A percentile compares a stretch with the other conserved stretches of the same genome.
phyloP scores from a whole-genome alignment of 35 echinoderm and acorn worm genomes.

The Acanthaster planci region DNA sequence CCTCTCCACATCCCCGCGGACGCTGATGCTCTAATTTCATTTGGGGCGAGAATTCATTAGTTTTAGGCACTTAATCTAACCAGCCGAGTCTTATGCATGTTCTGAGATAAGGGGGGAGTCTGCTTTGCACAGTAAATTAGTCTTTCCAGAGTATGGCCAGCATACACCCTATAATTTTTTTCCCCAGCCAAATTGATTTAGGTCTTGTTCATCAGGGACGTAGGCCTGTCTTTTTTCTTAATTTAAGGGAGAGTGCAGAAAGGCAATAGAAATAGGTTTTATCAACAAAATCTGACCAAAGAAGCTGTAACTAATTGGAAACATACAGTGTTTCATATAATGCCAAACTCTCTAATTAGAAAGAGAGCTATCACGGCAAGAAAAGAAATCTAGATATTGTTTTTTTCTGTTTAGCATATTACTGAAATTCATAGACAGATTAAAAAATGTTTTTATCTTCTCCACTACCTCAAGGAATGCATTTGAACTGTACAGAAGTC shows the following conservation, averaged over 20 bases:
- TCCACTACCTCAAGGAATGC: no score
- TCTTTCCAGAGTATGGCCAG: slow-evolving; percentile 12
- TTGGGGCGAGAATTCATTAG: slow-evolving; percentile 20
- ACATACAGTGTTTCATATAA: background rate
- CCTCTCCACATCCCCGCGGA: background rate
- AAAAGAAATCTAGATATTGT: no score
- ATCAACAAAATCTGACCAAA: slow-evolving; percentile 5
- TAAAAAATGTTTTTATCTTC: no score
- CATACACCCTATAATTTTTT: slow-evolving; percentile 10
- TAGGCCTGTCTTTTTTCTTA: background rate
- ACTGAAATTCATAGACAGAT: no score
- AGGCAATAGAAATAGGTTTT: background rate
- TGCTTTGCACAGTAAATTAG: slow-evolving; percentile 11
- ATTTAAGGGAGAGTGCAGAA: background rate
- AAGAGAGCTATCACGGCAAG: no score
- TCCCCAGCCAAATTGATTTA: slow-evolving; percentile 21
- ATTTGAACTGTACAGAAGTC: no score
- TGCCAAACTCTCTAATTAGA: no score
- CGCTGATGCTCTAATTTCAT: slow-evolving; percentile 20
- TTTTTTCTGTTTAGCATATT: no score
- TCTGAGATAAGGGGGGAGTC: background rate
- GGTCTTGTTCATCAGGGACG: slow-evolving; percentile 2
- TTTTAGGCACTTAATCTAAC: slow-evolving; percentile 21
- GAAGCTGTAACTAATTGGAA: slow-evolving; percentile 13
- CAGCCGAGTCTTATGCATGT: slow-evolving; percentile 12